Base-by-base conservation (phyloP, 2,797 vertebrate genomes). In the Pantherophis alleghaniensis region DNA sequence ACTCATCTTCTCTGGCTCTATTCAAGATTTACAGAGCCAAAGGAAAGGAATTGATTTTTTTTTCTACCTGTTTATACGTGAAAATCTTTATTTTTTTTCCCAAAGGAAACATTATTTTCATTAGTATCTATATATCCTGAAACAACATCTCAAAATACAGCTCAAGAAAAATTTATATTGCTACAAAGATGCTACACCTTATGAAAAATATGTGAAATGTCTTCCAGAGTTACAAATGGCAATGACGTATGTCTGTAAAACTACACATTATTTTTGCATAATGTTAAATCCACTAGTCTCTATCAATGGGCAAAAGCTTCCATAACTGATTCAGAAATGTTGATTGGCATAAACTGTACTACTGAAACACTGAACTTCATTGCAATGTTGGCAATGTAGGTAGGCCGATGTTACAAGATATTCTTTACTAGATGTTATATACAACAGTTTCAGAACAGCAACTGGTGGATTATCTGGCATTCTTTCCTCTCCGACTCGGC, bases 51-150 rank as follows among this genome's bases (percentile, higher is more conserved):
- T 97, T 96, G 98, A 98, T 98, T 98, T 97, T 94, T 94, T 11
- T 3, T 11, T 93, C 94, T 66, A 95, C 96, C 97, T 97, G 98
- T 97, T 98, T 98, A 98, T 98, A 99, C 98, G 97, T 98, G 97
- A 97, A 98, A 97, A 97, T 93, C 93, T 93, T 97, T 96, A 97
- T 96, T 97, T 96, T 95, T 47, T 96, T 97, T 98, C 98, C 98
- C 98, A 96, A 89, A 96, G 98, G 98, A 98, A 97, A 97, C 97
- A 98, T 98, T 98, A 98, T 98, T 97, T 98, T 98, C 98, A 98
- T 98, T 98, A 97, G 97, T 97, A 94, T 98, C 98, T 97, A 97
- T 22, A 79, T 32, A 74, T 97, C 97, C 96, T 98, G 97, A 98
- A 98, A 98, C 96, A 97, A 97, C 96, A 96, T 97, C 96, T 98